Base-by-base conservation (phyloP, 2,113 vertebrate genomes). In the Antennarius striatus region DNA sequence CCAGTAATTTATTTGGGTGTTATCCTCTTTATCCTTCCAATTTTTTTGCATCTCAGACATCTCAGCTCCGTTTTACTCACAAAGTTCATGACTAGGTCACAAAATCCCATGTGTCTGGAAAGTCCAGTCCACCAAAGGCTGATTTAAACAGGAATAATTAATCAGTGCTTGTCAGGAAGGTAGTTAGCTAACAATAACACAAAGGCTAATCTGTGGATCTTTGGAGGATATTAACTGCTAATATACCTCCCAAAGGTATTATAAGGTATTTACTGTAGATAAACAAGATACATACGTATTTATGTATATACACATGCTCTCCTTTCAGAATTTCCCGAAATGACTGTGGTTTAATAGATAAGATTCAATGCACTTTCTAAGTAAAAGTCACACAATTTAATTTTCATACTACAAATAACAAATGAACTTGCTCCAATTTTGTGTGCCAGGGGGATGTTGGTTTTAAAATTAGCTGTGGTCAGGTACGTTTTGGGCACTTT, bases 91-190 rank as follows among this genome's bases (percentile, higher is more conserved):
- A 79, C 74, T 54, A 39, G 42, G 49, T 16, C 56, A 66, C 53
- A 71, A 46, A 69, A 59, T 60, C 48, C 45, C 16, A 70, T 50
- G 65, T 63, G 71, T 47, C 45, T 29, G 50, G 63, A 48, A 54
- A 54, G 65, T 42, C 52, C 49, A 43, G 67, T 60, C 40, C 59
- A 60, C 9, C 5, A 54, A 56, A 76, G 63, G 61, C 53, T 36
- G 12, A 30, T 63, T 59, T 85, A 64, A 81, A 85, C 80, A 70
- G 52, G 86, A 85, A 88, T 83, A 3, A 17, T 32, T 81, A 75
- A 83, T 81, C 59, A 69, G 58, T 28, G 10, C 12, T 32, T 68
- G 77, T 61, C 32, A 28, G 46, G 47, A 52, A 70, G 43, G 60
- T 30, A 42, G 50, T 12, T 47, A 47, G 51, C 52, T 57, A 15